Percentiles rank a stretch among this genome's conserved stretches.
Evolutionary conservation across 1,140 invertebrate species (phyloP).

Genomic region (Caligus rogercresseyi): DNA sequence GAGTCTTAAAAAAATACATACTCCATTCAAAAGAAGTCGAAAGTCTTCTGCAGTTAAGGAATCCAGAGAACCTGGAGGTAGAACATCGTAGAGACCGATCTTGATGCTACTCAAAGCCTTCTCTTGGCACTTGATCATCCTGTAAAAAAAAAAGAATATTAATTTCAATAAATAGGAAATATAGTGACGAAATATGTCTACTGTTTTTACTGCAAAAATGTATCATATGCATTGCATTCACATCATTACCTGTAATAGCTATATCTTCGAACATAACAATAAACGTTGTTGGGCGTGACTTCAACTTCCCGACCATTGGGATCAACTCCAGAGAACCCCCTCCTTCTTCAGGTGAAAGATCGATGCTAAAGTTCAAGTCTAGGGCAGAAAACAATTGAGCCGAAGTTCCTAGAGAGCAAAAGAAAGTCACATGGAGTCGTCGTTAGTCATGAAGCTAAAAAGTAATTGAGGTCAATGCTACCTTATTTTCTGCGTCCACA

Average conservation of each 20-base stretch:
- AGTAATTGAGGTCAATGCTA: slow-evolving; percentile 7
- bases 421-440: background rate
- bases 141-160: slow-evolving; percentile 33
- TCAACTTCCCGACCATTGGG: slow-evolving; percentile 70
- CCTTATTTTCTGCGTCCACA: slow-evolving; percentile 52
- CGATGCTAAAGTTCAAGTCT: slow-evolving; percentile 42
- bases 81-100: slow-evolving; percentile 78
- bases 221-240: background rate
- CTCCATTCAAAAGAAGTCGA: slow-evolving; percentile 82
- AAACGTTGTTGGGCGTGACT: slow-evolving; percentile 82
- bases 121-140: slow-evolving; percentile 85
- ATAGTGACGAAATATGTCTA: background rate
- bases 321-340: slow-evolving; percentile 77
- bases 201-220: background rate
- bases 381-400: slow-evolving; percentile 23
- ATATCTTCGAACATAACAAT: slow-evolving; percentile 91
- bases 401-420: background rate
- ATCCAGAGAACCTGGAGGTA: slow-evolving; percentile 73
- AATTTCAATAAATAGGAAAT: background rate
- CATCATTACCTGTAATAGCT: slow-evolving; percentile 31
- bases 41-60: slow-evolving; percentile 88
- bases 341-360: slow-evolving; percentile 71
- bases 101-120: slow-evolving; percentile 55
- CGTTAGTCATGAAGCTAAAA: background rate
- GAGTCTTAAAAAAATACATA: slow-evolving; percentile 52